These are phyloP conservation scores for Phymanthus crucifer DNA, from an alignment of 92 coral and sea anemone species.

Conservation along the genomic window DNA sequence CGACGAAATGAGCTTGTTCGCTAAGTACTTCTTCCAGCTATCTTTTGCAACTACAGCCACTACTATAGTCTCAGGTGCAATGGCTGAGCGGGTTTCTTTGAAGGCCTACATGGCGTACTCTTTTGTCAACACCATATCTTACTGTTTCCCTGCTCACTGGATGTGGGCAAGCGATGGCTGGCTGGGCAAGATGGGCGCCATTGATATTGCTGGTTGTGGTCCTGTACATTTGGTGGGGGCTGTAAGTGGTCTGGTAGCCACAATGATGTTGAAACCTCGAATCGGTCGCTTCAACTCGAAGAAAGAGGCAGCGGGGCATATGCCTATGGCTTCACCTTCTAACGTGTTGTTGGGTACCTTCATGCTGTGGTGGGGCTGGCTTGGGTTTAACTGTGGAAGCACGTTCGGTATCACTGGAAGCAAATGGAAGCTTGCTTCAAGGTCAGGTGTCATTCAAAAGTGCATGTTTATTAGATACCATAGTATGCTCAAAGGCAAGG, in stretches of 20 bases:
- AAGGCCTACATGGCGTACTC: constrained; percentile 56
- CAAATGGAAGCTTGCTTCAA: constrained; percentile 88
- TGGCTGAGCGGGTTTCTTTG: constrained; percentile 58
- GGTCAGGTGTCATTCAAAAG: constrained; percentile 30
- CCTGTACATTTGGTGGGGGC: constrained; percentile 71
- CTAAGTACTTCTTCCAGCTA: constrained; percentile 61
- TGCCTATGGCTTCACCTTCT: constrained; percentile 72
- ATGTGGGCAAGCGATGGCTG: constrained; percentile 62
- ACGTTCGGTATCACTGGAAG: constrained; percentile 88
- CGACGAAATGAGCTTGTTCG: constrained; percentile 13
- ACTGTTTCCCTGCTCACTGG: constrained; percentile 75
- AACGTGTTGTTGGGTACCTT: constrained; percentile 85
- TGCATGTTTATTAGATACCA: neutral
- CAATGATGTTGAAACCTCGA: constrained; percentile 56
- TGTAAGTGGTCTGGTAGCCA: constrained; percentile 63
- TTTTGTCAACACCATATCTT: constrained; percentile 48
- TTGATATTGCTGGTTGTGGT: constrained; percentile 63
- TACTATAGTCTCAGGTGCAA: constrained; percentile 69
- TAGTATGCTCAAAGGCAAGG: no score
- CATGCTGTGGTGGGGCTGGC: constrained; percentile 96
- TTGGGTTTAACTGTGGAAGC: constrained; percentile 91
- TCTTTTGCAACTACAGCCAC: constrained; percentile 75
- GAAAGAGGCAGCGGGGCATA: constrained; percentile 7
- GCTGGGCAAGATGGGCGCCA: constrained; percentile 50
- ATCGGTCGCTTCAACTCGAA: constrained; percentile 25